Evolutionary conservation across 2,888 invertebrate species (phyloP).

Genomic region (Spicauda simplicius): DNA sequence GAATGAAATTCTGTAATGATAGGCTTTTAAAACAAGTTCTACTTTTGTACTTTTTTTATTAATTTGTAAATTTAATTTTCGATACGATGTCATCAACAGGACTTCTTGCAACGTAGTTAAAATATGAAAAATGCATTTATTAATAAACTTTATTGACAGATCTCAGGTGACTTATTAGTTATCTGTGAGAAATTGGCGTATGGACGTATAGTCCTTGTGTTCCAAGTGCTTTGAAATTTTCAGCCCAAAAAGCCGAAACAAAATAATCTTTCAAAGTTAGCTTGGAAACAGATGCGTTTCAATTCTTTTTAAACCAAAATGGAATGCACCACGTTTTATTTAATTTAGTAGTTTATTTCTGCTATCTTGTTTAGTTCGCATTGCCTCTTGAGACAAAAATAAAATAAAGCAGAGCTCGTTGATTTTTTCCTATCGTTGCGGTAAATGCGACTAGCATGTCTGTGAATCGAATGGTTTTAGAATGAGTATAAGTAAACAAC

Average conservation of each 20-base stretch:
- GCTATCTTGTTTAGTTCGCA: constrained; percentile 1
- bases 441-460: constrained; percentile 19
- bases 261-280: constrained; percentile 13
- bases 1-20: too few relatives aligned
- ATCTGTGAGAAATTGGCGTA: too few relatives aligned
- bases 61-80: too few relatives aligned
- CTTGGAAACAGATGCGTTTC: constrained; percentile 5
- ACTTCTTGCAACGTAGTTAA: too few relatives aligned
- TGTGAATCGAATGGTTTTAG: constrained; percentile 23
- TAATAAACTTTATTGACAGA: too few relatives aligned
- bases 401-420: constrained; percentile 12
- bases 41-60: too few relatives aligned
- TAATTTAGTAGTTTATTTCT: constrained; percentile 20
- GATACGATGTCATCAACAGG: too few relatives aligned
- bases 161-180: too few relatives aligned
- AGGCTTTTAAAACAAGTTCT: too few relatives aligned
- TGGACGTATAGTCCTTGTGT: too few relatives aligned
- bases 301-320: constrained; percentile 7
- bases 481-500: constrained; percentile 29
- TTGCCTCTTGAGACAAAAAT: constrained; percentile 28
- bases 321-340: constrained; percentile 18
- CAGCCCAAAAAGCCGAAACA: background rate
- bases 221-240: too few relatives aligned
- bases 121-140: too few relatives aligned
- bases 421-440: constrained; percentile 15